phyloP scores from a whole-genome alignment of 2,888 invertebrate genomes.

The Meta bourneti region DNA sequence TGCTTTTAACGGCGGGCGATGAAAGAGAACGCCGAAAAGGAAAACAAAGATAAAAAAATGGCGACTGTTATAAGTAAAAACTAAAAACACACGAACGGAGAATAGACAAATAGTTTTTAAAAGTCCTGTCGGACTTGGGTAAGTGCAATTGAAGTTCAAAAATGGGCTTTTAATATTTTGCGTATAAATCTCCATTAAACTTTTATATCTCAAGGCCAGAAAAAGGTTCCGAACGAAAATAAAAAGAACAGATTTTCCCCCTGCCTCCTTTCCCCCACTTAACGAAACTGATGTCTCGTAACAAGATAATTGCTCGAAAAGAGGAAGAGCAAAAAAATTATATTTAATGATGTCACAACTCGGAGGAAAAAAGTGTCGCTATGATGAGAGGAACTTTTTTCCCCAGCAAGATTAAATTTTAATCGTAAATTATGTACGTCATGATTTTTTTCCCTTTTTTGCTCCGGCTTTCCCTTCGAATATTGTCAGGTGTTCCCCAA shows the following conservation, averaged over 20 bases:
- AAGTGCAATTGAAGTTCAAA: constrained; percentile 74
- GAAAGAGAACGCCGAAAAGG: constrained; percentile 63
- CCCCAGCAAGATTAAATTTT: constrained; percentile 65
- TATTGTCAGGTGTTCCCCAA: constrained; percentile 52
- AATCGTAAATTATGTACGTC: constrained; percentile 73
- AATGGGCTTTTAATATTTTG: constrained; percentile 74
- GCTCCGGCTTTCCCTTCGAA: neutral
- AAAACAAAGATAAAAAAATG: constrained; percentile 33
- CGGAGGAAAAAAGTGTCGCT: constrained; percentile 57
- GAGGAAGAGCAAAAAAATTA: constrained; percentile 48
- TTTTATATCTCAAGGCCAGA: constrained; percentile 67
- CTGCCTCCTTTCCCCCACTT: constrained; percentile 26
- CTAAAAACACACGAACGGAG: constrained; percentile 48
- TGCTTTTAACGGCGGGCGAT: constrained; percentile 59
- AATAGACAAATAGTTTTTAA: constrained; percentile 74
- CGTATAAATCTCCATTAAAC: constrained; percentile 73
- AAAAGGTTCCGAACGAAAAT: constrained; percentile 19
- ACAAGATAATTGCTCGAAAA: constrained; percentile 71
- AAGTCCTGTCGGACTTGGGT: constrained; percentile 66
- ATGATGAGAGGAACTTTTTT: constrained; percentile 62
- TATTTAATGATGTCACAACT: constrained; percentile 73
- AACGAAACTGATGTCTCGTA: constrained; percentile 71
- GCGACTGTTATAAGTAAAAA: constrained; percentile 20
- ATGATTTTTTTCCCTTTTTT: constrained; percentile 14
- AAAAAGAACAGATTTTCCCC: constrained; percentile 38